phyloP scores from a whole-genome alignment of 2,113 vertebrate species.

The Ammospiza caudacuta region DNA sequence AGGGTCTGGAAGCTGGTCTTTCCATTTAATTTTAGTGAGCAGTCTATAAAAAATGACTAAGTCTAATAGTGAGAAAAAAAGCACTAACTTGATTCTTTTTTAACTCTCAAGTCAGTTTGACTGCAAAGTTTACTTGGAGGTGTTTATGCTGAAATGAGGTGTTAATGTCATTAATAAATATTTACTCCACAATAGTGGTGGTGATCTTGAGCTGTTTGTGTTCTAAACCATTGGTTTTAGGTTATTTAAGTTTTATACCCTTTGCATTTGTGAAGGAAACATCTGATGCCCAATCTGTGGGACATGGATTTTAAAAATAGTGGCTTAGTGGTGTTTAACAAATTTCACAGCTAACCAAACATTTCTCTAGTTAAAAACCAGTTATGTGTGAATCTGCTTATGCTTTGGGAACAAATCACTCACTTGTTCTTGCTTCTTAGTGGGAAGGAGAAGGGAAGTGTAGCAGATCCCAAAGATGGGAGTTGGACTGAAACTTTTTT shows the following conservation, averaged over 20 bases:
- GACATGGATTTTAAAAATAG: not conserved
- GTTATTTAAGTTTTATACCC: not conserved
- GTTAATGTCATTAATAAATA: not conserved
- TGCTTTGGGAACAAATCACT: not conserved
- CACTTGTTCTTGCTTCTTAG: not conserved
- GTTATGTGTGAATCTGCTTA: not conserved
- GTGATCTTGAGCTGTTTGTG: not conserved
- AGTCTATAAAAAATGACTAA: not conserved
- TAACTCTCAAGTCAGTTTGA: not conserved
- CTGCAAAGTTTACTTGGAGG: not conserved
- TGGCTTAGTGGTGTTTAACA: not conserved
- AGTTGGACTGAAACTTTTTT: not conserved
- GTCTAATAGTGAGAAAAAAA: not conserved
- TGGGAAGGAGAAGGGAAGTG: not conserved
- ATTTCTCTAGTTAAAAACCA: not conserved
- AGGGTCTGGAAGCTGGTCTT: not conserved
- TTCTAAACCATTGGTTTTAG: not conserved
- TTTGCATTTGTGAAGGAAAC: not conserved
- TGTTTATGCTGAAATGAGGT: not conserved
- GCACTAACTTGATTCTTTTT: not conserved
- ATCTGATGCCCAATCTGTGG: not conserved
- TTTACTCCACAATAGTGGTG: not conserved
- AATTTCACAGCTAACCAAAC: not conserved
- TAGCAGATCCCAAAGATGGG: not conserved
- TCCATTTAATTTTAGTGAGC: not conserved